These are phyloP conservation scores for Mungos mungo DNA, from an alignment of 2,113 vertebrate genomes.

Conservation along the genomic window DNA sequence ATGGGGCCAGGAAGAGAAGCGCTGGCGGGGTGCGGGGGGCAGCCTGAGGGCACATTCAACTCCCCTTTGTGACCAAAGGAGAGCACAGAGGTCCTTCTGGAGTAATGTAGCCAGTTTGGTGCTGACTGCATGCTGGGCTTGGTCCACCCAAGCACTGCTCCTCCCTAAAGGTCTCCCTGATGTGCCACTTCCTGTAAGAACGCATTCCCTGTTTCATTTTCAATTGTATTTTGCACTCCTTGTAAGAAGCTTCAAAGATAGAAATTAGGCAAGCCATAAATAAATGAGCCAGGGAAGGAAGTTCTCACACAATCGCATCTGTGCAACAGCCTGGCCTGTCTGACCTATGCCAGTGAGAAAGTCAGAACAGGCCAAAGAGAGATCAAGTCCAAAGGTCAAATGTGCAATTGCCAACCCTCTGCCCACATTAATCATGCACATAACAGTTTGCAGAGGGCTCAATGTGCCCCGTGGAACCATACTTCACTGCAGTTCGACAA, in stretches of 20 bases:
- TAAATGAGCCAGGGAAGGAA: conserved; percentile 66
- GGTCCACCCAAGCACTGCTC: no score
- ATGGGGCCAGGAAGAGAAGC: background rate
- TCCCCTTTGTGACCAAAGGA: background rate
- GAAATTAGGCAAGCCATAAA: conserved; percentile 33
- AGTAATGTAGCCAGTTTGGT: background rate
- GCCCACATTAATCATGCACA: conserved; percentile 17
- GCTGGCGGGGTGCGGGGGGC: background rate
- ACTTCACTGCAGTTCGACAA: conserved; percentile 70
- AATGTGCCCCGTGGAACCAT: conserved; percentile 63
- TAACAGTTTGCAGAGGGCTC: conserved; percentile 10
- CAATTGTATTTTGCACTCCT: background rate
- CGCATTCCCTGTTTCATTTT: background rate
- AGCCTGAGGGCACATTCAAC: background rate
- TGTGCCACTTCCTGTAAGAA: background rate
- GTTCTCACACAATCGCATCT: conserved; percentile 54
- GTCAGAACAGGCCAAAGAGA: conserved; percentile 59
- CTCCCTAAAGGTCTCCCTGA: background rate
- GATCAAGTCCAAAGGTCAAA: conserved; percentile 45
- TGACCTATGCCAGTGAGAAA: conserved; percentile 58
- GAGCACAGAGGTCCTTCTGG: background rate
- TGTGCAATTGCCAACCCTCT: background rate
- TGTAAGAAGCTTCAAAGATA: background rate
- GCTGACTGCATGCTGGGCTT: fast-evolving
- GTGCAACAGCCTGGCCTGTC: conserved; percentile 44